These are phyloP conservation scores for Sus cebifrons DNA, from an alignment of 2,797 vertebrate species.

Conservation along the genomic window DNA sequence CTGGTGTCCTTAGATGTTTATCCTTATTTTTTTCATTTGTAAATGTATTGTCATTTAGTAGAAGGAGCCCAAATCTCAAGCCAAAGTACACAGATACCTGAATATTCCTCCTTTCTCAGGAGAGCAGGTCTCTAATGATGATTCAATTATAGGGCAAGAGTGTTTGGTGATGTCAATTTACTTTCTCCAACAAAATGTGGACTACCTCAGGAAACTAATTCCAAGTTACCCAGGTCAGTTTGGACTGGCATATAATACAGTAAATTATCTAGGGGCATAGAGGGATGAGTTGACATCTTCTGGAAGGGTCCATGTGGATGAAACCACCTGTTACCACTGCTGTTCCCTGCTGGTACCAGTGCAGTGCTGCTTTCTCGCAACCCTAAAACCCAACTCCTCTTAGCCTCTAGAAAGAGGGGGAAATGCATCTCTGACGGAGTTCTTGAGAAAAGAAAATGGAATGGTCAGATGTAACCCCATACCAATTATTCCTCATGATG, in stretches of 20 bases:
- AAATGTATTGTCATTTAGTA: neutral
- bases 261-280: neutral
- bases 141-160: neutral
- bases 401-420: neutral
- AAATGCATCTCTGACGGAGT: neutral
- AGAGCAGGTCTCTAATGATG: neutral
- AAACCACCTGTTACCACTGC: neutral
- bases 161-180: neutral
- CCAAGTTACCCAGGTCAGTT: neutral
- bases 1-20: neutral
- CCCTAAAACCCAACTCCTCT: conserved; percentile 16
- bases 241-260: neutral
- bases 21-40: neutral
- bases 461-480: neutral
- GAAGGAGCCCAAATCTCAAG: neutral
- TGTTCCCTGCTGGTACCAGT: neutral
- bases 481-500: conserved; percentile 12
- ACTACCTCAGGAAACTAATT: neutral
- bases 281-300: neutral
- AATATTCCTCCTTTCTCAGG: neutral
- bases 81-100: neutral
- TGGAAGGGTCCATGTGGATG: neutral
- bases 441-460: neutral
- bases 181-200: conserved; percentile 1
- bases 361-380: neutral